phyloP scores from a whole-genome alignment of 2,797 vertebrate species.

The Percopsis omiscomaycus region DNA sequence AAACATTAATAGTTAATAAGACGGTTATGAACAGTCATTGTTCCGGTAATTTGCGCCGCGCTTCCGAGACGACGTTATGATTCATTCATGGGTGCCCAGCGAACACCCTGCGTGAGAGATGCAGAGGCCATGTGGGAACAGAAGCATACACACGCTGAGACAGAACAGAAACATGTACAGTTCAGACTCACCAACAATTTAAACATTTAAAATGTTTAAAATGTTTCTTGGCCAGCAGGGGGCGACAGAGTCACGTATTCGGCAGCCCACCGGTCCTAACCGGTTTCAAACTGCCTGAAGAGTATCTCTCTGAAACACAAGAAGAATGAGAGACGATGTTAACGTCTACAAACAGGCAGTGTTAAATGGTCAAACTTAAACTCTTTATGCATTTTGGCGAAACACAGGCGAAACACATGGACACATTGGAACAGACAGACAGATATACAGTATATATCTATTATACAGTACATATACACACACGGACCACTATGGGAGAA shows the following conservation, averaged over 20 bases:
- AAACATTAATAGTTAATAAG: slow-evolving; percentile 68
- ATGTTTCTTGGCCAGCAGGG: slow-evolving; percentile 56
- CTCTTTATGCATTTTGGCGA: neutral
- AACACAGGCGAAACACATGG: neutral
- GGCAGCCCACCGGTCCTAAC: neutral
- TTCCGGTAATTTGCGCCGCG: slow-evolving; percentile 46
- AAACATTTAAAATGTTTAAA: slow-evolving; percentile 30
- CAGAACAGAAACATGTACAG: neutral
- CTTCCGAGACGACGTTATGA: slow-evolving; percentile 52
- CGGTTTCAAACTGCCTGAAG: neutral
- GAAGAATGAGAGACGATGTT: neutral
- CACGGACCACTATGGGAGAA: slow-evolving; percentile 54
- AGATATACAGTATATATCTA: neutral
- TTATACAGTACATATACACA: neutral
- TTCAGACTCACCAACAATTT: no score
- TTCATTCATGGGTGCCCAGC: slow-evolving; percentile 58
- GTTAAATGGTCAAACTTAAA: slow-evolving; percentile 5
- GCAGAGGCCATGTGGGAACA: neutral
- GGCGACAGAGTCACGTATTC: slow-evolving; percentile 33
- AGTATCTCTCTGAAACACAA: neutral
- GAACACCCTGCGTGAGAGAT: slow-evolving; percentile 18
- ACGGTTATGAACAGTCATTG: slow-evolving; percentile 49
- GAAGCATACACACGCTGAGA: slow-evolving; percentile 11
- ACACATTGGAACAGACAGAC: slow-evolving; percentile 28
- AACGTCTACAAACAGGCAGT: neutral